Evolutionary conservation across 2,113 vertebrate species (phyloP).

Genomic region (Malurus alboscapulatus): DNA sequence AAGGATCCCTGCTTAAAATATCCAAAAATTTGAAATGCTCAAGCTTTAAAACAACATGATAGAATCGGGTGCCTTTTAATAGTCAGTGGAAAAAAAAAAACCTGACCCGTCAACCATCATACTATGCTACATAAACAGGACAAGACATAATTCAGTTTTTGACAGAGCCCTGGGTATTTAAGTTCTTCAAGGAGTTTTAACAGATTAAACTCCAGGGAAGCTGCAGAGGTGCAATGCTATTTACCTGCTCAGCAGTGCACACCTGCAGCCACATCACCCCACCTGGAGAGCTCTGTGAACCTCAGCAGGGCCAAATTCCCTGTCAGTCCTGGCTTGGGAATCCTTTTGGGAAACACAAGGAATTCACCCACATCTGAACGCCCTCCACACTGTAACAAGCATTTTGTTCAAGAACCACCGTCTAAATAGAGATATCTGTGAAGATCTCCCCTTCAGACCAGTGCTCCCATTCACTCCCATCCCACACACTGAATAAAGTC

Average conservation of each 20-base stretch:
- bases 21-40: background rate
- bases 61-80: background rate
- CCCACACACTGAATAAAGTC: background rate
- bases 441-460: background rate
- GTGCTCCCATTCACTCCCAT: background rate
- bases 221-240: background rate
- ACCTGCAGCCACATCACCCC: background rate
- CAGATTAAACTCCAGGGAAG: background rate
- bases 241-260: background rate
- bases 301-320: background rate
- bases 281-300: fast-evolving
- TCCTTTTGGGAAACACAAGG: background rate
- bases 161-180: background rate
- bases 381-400: background rate
- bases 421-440: background rate
- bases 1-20: background rate
- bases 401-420: background rate
- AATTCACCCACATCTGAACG: background rate
- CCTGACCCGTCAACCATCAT: background rate
- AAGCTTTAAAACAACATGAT: background rate
- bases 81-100: background rate
- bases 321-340: background rate
- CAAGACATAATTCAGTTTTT: background rate
- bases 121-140: background rate
- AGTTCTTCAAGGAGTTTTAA: background rate